These are phyloP conservation scores for Lissocephala sabroskyi DNA, from an alignment of 2,888 invertebrate species.

Conservation along the genomic window DNA sequence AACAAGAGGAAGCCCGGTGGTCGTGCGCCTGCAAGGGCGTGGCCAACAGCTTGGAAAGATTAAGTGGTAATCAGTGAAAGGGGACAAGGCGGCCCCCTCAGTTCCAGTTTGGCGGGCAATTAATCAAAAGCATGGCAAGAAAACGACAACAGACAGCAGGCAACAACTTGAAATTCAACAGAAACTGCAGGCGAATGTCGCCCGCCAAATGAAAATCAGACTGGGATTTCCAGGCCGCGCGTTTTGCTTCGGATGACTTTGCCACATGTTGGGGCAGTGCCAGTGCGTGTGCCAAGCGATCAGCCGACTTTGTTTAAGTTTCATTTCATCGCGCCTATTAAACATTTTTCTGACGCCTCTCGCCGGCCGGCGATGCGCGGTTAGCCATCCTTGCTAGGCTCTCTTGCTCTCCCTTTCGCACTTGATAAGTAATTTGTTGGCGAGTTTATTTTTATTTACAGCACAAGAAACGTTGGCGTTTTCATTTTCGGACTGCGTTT, in stretches of 20 bases:
- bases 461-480: neutral
- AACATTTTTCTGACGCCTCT: conserved; percentile 35
- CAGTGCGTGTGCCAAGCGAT: conserved; percentile 2
- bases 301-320: conserved; percentile 28
- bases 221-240: too few species aligned
- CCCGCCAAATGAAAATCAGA: too few species aligned
- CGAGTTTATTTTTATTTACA: conserved; percentile 24
- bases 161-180: conserved; percentile 31
- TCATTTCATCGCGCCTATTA: conserved; percentile 39
- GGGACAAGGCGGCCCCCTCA: too few species aligned
- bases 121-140: too few species aligned
- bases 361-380: too few species aligned
- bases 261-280: conserved; percentile 32
- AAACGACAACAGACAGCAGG: too few species aligned
- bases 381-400: too few species aligned
- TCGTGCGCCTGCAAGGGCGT: neutral
- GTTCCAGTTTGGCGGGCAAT: conserved; percentile 24
- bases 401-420: too few species aligned
- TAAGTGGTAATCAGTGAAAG: conserved; percentile 31
- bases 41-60: too few species aligned
- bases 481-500: conserved; percentile 10
- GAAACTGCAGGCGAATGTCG: conserved; percentile 22
- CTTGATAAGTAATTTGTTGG: neutral
- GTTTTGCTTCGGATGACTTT: too few species aligned
- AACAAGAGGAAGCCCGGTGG: conserved; percentile 14